Conservation (phyloP, 1,140 invertebrate species). For the Pinna nobilis region DNA sequence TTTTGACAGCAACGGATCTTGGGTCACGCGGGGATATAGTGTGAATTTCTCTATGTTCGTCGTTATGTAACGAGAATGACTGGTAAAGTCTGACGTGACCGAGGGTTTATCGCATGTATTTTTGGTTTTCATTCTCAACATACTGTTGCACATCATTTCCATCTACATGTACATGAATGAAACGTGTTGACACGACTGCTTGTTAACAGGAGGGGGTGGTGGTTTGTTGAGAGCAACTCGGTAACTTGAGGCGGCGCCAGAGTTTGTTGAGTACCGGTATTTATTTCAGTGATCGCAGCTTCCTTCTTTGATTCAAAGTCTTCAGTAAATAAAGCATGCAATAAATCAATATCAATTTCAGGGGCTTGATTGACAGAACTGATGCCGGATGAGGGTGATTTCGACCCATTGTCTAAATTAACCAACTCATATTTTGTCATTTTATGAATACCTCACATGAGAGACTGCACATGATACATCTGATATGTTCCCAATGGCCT, state of each 20-base stretch:
- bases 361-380: no score
- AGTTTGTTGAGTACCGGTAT: no score
- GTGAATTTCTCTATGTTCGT: neutral
- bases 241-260: neutral
- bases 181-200: no score
- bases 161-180: neutral
- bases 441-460: neutral
- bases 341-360: neutral
- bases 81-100: neutral
- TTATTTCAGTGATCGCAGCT: no score
- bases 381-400: no score
- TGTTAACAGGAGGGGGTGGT: neutral
- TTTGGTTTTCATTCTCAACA: neutral
- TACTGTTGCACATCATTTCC: neutral
- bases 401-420: no score
- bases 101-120: neutral
- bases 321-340: neutral
- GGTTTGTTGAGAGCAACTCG: neutral
- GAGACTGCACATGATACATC: neutral
- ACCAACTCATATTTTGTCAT: neutral
- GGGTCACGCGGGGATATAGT: neutral
- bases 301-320: no score
- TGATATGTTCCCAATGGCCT: conserved; percentile 1
- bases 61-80: neutral
- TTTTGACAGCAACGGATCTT: neutral